phyloP scores from a whole-genome alignment of 2,888 invertebrate genomes.

The Xanthia icteritia region DNA sequence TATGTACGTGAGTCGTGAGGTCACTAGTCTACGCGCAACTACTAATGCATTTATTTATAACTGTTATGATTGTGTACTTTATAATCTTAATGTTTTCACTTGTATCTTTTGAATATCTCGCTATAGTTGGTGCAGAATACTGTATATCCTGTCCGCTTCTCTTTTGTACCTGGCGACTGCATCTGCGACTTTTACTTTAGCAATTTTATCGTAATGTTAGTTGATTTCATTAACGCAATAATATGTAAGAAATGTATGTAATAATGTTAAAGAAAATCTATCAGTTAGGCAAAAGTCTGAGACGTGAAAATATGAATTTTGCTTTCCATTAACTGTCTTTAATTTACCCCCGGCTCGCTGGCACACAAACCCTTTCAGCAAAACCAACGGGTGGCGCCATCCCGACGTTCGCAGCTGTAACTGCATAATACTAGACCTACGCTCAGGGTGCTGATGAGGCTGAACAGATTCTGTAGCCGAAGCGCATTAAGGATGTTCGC shows the following conservation, averaged over 20 bases:
- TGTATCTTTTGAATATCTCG: constrained; percentile 45
- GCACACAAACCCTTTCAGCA: background rate
- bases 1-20: background rate
- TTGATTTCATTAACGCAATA: constrained; percentile 73
- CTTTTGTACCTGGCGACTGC: constrained; percentile 31
- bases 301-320: constrained; percentile 84
- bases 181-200: constrained; percentile 55
- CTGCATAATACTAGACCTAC: background rate
- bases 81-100: constrained; percentile 55
- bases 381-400: background rate
- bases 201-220: constrained; percentile 67
- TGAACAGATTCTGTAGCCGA: background rate
- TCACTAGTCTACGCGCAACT: constrained; percentile 58
- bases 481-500: background rate
- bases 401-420: background rate
- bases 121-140: constrained; percentile 24
- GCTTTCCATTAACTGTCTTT: constrained; percentile 78
- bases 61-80: constrained; percentile 52
- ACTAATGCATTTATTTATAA: constrained; percentile 68
- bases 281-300: constrained; percentile 88
- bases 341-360: constrained; percentile 47
- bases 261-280: constrained; percentile 80
- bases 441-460: background rate
- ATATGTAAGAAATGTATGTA: constrained; percentile 72
- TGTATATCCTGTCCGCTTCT: constrained; percentile 44